These are phyloP conservation scores for Clarias pachynema DNA, from an alignment of 2,797 vertebrate species.

Conservation along the genomic window DNA sequence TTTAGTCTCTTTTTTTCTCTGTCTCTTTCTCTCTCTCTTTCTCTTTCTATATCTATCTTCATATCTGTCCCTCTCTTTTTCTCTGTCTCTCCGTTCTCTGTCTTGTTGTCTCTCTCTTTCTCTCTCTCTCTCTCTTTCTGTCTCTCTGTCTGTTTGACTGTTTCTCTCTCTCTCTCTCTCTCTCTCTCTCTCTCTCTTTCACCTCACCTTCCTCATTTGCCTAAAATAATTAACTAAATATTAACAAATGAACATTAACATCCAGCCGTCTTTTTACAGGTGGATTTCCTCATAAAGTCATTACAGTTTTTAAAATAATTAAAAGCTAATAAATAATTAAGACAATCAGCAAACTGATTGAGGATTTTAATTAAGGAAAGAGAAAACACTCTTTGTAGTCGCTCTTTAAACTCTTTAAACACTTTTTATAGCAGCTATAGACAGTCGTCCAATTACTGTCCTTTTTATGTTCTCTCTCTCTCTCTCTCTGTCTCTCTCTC, in stretches of 20 bases:
- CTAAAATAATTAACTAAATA: not conserved
- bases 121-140: too few species aligned
- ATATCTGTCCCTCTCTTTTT: not conserved
- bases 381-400: not conserved
- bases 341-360: not conserved
- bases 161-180: not conserved
- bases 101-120: not conserved
- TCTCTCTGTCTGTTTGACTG: not conserved
- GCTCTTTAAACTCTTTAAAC: too few species aligned
- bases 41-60: too few species aligned
- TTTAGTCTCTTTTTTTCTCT: not conserved
- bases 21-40: not conserved
- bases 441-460: too few species aligned
- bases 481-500: not conserved
- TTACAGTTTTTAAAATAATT: not conserved
- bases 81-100: not conserved
- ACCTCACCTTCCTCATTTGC: not conserved
- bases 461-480: too few species aligned
- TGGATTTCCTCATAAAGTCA: not conserved
- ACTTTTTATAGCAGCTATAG: too few species aligned
- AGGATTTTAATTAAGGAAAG: not conserved
- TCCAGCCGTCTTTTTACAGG: not conserved
- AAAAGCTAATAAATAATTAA: not conserved
- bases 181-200: not conserved
- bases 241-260: not conserved